Percentiles rank a stretch among this genome's conserved stretches.
Conservation (phyloP, 2,888 invertebrate genomes). For the Cephus nigrinus region DNA sequence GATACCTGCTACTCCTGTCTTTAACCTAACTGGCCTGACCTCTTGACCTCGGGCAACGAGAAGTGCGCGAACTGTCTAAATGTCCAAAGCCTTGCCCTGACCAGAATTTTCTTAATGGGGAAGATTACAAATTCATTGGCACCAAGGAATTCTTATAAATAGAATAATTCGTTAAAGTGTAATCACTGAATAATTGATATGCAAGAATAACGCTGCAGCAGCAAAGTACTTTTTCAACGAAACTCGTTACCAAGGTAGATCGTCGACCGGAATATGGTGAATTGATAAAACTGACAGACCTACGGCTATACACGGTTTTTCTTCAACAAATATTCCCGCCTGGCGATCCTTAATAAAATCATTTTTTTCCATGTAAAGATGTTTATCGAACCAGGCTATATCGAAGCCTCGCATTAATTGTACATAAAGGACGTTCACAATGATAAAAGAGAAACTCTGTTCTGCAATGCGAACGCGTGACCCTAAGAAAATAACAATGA, state of each 20-base stretch:
- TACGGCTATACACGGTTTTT: neutral
- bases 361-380: neutral
- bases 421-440: neutral
- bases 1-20: neutral
- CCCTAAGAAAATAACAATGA: neutral
- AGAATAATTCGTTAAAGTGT: neutral
- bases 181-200: neutral
- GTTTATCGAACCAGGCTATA: neutral
- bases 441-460: neutral
- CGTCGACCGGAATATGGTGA: neutral
- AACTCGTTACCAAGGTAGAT: neutral
- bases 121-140: neutral
- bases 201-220: neutral
- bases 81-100: neutral
- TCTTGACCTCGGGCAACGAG: neutral
- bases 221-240: neutral
- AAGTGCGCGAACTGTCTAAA: neutral
- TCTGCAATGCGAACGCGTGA: neutral
- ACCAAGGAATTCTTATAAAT: neutral
- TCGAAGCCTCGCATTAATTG: neutral
- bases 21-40: neutral
- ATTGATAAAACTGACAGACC: neutral
- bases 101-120: neutral
- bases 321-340: neutral
- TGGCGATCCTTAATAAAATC: neutral